Evolutionary conservation across 2,888 invertebrate genomes (phyloP).

Genomic region (Mactromeris polynyma): DNA sequence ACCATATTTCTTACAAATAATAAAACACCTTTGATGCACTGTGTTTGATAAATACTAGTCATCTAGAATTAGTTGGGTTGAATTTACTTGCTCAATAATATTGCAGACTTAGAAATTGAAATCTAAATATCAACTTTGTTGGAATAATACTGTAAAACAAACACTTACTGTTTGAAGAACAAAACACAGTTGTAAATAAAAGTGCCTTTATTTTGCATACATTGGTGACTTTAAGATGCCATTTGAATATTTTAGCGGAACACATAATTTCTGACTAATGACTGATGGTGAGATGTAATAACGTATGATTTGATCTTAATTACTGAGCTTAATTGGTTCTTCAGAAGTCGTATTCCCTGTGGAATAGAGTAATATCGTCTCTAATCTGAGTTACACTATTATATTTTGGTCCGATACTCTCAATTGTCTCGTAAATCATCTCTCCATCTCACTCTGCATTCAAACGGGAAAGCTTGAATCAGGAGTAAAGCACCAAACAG

Average conservation of each 20-base stretch:
- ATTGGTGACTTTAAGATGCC: background rate
- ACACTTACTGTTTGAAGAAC: too few species aligned
- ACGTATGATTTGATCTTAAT: background rate
- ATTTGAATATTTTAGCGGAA: background rate
- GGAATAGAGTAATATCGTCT: background rate
- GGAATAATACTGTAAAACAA: too few species aligned
- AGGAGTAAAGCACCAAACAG: background rate
- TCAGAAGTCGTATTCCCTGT: background rate
- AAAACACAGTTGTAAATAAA: too few species aligned
- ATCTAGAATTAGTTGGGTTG: too few species aligned
- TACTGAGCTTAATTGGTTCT: background rate
- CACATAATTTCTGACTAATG: background rate
- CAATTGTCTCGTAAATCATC: background rate
- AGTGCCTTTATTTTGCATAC: background rate
- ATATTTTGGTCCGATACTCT: background rate
- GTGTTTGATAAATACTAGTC: too few species aligned
- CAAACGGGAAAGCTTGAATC: background rate
- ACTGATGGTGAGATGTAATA: background rate
- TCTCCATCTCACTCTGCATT: background rate
- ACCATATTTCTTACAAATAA: too few species aligned
- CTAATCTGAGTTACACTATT: background rate
- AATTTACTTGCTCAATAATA: too few species aligned
- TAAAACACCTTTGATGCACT: too few species aligned
- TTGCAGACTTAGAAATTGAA: too few species aligned
- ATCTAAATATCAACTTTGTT: too few species aligned